Conservation (phyloP, 2,797 vertebrate genomes). For the Percopsis omiscomaycus region DNA sequence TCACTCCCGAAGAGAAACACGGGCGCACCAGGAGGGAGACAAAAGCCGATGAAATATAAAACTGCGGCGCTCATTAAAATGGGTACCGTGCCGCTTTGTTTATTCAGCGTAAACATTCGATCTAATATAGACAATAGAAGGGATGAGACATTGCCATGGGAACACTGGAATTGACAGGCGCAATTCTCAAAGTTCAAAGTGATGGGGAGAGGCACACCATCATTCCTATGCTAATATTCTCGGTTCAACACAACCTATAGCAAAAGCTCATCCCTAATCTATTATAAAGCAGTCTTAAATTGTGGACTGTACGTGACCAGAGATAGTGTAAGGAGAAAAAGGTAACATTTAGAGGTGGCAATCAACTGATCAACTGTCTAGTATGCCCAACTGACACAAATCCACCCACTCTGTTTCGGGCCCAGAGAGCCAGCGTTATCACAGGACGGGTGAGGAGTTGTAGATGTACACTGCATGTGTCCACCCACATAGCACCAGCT, state of each 20-base stretch:
- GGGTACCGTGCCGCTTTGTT: slow-evolving; percentile 9
- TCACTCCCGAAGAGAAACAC: slow-evolving; percentile 35
- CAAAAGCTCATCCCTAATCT: slow-evolving; percentile 5
- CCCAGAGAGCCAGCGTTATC: too few species aligned
- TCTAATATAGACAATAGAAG: slow-evolving; percentile 24
- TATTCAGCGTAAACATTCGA: slow-evolving; percentile 32
- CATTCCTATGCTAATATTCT: slow-evolving; percentile 24
- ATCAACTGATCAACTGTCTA: slow-evolving; percentile 31
- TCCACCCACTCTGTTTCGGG: slow-evolving; percentile 11
- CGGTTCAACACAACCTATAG: slow-evolving; percentile 29
- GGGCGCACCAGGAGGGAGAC: slow-evolving; percentile 22
- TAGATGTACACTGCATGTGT: slow-evolving; percentile 36
- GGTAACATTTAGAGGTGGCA: slow-evolving; percentile 15
- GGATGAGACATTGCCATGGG: slow-evolving; percentile 11
- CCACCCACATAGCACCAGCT: slow-evolving; percentile 44
- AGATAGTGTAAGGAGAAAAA: slow-evolving; percentile 23
- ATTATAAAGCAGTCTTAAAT: slow-evolving; percentile 17
- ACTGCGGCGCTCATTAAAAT: slow-evolving; percentile 29
- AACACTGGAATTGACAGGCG: slow-evolving; percentile 29
- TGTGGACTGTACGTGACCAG: slow-evolving; percentile 43
- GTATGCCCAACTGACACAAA: slow-evolving; percentile 31
- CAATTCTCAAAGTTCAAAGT: slow-evolving; percentile 34
- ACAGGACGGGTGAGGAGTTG: slow-evolving; percentile 23
- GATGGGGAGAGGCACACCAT: slow-evolving; percentile 28
- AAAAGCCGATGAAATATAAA: slow-evolving; percentile 29